A percentile compares a stretch with the other conserved stretches of the same genome.
Conservation (phyloP, 2,888 invertebrate genomes). For the Andrena bucephala region DNA sequence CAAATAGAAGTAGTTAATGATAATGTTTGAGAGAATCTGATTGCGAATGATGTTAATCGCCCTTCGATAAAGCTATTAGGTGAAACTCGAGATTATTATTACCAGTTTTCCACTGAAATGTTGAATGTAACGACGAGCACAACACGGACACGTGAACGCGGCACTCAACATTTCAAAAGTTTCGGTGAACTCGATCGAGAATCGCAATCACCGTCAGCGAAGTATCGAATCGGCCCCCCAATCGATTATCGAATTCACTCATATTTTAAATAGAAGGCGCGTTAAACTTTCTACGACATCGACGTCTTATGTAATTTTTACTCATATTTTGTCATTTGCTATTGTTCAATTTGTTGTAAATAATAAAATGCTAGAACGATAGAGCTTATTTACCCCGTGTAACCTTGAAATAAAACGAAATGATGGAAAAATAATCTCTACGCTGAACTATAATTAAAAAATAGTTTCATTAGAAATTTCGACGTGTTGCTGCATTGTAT, state of each 20-base stretch:
- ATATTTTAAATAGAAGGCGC: neutral
- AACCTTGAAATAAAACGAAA: too few species aligned
- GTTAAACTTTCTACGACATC: too few species aligned
- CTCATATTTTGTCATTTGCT: too few species aligned
- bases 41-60: neutral
- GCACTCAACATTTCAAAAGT: neutral
- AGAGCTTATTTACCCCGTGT: too few species aligned
- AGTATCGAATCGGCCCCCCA: neutral
- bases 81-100: neutral
- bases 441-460: neutral
- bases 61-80: neutral
- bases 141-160: neutral
- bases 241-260: slow-evolving; percentile 11
- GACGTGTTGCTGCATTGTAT: neutral
- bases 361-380: too few species aligned
- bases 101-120: neutral
- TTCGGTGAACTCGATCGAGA: neutral
- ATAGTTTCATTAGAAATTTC: slow-evolving; percentile 17
- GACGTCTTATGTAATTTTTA: too few species aligned
- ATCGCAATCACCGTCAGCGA: neutral
- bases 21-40: neutral
- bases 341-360: too few species aligned
- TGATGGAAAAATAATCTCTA: neutral
- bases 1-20: neutral
- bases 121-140: neutral